These are phyloP conservation scores for Trididemnum clinides DNA, from an alignment of 23 tunicate genomes.

Conservation along the genomic window DNA sequence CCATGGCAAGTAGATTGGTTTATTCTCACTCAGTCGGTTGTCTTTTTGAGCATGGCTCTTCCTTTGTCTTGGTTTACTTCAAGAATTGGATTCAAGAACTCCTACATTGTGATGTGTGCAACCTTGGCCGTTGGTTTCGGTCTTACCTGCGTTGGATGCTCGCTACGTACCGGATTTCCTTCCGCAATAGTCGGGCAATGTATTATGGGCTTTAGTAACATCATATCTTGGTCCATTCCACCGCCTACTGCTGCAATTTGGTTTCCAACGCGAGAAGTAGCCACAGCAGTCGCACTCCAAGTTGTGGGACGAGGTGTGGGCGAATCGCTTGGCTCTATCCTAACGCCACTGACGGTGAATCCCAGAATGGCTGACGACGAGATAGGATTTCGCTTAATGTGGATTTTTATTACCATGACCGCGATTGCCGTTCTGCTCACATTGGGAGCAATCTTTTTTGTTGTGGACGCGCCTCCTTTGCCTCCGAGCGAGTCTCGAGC, in stretches of 20 bases:
- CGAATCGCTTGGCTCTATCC: constrained; percentile 58
- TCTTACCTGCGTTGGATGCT: constrained; percentile 43
- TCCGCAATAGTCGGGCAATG: constrained; percentile 55
- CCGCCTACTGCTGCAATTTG: constrained; percentile 75
- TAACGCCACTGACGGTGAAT: constrained; percentile 48
- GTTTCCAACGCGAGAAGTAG: constrained; percentile 68
- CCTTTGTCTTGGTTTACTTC: constrained; percentile 63
- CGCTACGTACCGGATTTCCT: constrained; percentile 43
- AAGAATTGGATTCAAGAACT: constrained; percentile 60
- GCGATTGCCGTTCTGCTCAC: constrained; percentile 23
- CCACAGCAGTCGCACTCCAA: constrained; percentile 71
- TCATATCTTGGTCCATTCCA: constrained; percentile 58
- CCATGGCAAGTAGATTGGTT: constrained; percentile 82
- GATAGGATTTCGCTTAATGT: constrained; percentile 40
- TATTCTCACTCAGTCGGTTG: constrained; percentile 53
- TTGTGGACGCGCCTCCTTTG: constrained; percentile 52
- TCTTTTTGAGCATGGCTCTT: constrained; percentile 47
- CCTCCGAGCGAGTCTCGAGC: constrained; percentile 75
- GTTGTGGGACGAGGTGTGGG: constrained; percentile 73
- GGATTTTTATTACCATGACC: constrained; percentile 40
- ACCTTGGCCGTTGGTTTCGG: constrained; percentile 51
- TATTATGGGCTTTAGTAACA: constrained; percentile 61
- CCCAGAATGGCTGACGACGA: constrained; percentile 7
- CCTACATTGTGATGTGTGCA: constrained; percentile 50
- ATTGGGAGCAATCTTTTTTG: constrained; percentile 10